Evolutionary conservation across 2,113 vertebrate genomes (phyloP).

Genomic region (Vulpes vulpes): DNA sequence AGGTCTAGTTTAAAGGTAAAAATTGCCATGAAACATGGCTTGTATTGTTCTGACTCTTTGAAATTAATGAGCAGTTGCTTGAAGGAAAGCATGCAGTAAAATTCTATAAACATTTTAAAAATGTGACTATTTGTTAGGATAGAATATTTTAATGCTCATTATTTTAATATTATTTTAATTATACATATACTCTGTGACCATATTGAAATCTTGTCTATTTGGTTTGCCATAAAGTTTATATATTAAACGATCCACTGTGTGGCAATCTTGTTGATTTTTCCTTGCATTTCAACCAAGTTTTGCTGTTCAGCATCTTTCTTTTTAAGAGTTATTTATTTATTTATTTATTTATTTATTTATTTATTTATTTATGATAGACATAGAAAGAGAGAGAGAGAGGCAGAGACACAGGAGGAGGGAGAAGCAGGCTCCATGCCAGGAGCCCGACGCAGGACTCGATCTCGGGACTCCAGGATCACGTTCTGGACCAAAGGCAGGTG

Average conservation of each 20-base stretch:
- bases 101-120: background rate
- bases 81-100: background rate
- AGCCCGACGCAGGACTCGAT: no score
- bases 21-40: background rate
- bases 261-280: background rate
- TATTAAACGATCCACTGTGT: background rate
- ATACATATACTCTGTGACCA: background rate
- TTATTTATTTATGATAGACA: no score
- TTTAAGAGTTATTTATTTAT: no score
- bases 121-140: background rate
- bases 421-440: no score
- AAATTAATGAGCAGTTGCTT: background rate
- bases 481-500: no score
- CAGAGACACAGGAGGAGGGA: no score
- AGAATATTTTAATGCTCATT: background rate
- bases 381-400: no score
- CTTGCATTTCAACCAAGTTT: background rate
- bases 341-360: no score
- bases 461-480: no score
- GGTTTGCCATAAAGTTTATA: background rate
- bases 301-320: background rate
- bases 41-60: background rate
- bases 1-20: background rate
- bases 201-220: background rate
- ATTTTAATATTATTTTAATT: background rate